Percentiles rank a stretch among this genome's conserved stretches.
phyloP scores from a whole-genome alignment of 1,140 invertebrate genomes.

The Drosophila bocki region DNA sequence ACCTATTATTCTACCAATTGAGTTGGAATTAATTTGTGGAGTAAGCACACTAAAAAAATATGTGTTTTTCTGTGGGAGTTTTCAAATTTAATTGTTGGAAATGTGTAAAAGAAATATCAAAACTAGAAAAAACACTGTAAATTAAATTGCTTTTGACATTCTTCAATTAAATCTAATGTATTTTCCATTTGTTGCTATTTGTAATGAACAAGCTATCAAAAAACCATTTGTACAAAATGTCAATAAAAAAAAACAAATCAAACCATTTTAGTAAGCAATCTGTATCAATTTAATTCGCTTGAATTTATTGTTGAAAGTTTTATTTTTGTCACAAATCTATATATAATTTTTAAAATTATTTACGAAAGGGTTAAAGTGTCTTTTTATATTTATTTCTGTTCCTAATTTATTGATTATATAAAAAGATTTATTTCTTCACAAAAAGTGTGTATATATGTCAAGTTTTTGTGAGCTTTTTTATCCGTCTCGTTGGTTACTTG shows the following conservation, averaged over 20 bases:
- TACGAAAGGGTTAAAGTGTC: not conserved
- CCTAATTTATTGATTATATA: conserved; percentile 8
- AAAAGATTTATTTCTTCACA: not conserved
- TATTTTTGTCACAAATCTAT: conserved; percentile 19
- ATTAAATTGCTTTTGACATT: not conserved
- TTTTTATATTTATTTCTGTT: not conserved
- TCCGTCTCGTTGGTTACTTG: not conserved
- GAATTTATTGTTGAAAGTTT: conserved; percentile 1
- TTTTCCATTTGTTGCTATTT: conserved; percentile 21
- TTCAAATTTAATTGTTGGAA: not conserved
- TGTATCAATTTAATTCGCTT: conserved; percentile 41
- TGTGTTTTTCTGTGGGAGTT: not conserved
- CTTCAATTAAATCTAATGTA: conserved; percentile 13
- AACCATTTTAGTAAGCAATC: conserved; percentile 13
- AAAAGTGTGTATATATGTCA: not conserved
- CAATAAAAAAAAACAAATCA: conserved; percentile 24
- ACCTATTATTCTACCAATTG: conserved; percentile 25
- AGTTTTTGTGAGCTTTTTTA: not conserved
- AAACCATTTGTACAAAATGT: conserved; percentile 39
- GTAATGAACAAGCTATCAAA: conserved; percentile 37
- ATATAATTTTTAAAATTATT: conserved; percentile 13
- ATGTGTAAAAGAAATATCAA: not conserved
- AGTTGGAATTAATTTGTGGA: conserved; percentile 11
- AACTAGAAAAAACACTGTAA: not conserved
- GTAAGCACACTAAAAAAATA: conserved; percentile 4